Evolutionary conservation across 2,888 invertebrate species (phyloP).

Genomic region (Hyposoter dolosus): DNA sequence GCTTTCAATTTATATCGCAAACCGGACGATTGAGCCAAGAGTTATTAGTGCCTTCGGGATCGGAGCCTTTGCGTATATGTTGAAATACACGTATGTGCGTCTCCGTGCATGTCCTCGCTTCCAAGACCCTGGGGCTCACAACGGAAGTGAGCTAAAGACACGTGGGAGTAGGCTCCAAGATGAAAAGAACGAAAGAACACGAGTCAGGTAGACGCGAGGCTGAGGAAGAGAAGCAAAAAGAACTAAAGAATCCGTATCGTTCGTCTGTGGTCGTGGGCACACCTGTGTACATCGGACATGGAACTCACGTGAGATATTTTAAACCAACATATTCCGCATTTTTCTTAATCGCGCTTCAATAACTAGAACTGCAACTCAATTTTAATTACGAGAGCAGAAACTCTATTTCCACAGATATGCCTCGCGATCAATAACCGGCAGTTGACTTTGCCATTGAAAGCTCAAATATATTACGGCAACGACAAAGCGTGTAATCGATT

Average conservation of each 20-base stretch:
- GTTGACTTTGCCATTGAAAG: background rate
- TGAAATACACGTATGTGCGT: background rate
- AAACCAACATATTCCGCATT: background rate
- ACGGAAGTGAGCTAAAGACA: constrained; percentile 63
- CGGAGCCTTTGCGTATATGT: constrained; percentile 12
- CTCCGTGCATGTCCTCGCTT: constrained; percentile 9
- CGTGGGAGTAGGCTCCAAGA: constrained; percentile 62
- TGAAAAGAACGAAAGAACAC: constrained; percentile 42
- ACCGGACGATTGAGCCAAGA: constrained; percentile 57
- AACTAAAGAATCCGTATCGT: constrained; percentile 17
- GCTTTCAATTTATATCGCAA: constrained; percentile 4
- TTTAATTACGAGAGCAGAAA: no score
- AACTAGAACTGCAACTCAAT: no score
- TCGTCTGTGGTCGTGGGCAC: constrained; percentile 42
- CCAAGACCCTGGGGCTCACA: constrained; percentile 16
- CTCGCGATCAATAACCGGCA: background rate
- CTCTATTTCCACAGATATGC: no score
- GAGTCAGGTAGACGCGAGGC: constrained; percentile 19
- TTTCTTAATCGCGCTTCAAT: background rate
- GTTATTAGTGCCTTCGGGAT: constrained; percentile 62
- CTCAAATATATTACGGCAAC: background rate
- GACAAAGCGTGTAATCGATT: background rate
- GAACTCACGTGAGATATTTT: background rate
- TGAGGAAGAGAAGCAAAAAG: constrained; percentile 40
- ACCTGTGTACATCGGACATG: constrained; percentile 49